phyloP scores from a whole-genome alignment of 64 coral and sea anemone species.

The Acropora yongei region DNA sequence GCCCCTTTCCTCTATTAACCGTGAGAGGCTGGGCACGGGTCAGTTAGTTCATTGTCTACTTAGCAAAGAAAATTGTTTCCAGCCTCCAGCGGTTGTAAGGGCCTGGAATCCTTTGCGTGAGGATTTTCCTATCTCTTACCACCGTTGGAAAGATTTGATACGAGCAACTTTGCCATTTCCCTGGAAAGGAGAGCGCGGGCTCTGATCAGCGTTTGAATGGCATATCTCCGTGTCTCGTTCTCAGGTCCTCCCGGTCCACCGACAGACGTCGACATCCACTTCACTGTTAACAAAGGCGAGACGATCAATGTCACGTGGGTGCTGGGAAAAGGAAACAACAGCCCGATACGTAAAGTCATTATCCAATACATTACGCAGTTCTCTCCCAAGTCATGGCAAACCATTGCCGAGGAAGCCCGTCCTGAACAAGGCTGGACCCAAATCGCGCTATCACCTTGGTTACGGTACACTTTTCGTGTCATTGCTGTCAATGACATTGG shows the following conservation, averaged over 20 bases:
- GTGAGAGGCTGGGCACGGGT: too few species aligned
- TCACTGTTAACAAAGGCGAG: not conserved
- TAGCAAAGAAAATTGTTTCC: too few species aligned
- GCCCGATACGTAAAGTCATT: conserved; percentile 44
- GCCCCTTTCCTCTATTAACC: too few species aligned
- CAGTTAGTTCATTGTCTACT: too few species aligned
- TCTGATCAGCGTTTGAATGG: not conserved
- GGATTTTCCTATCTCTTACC: too few species aligned
- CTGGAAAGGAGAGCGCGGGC: too few species aligned
- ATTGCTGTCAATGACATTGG: conserved; percentile 59
- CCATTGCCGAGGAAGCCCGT: not conserved
- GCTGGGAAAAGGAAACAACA: conserved; percentile 44
- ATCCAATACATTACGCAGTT: conserved; percentile 33
- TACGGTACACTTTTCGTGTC: conserved; percentile 45
- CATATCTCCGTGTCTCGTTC: not conserved
- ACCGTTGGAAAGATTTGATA: too few species aligned
- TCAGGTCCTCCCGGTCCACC: conserved; percentile 57
- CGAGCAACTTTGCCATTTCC: too few species aligned
- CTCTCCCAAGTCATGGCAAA: not conserved
- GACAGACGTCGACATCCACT: not conserved
- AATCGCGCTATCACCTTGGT: conserved; percentile 46
- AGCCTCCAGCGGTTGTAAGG: too few species aligned
- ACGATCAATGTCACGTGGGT: conserved; percentile 55
- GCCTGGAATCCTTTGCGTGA: too few species aligned
- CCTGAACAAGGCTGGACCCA: not conserved